A percentile compares a stretch with the other conserved stretches of the same genome.
phyloP scores from a whole-genome alignment of 2,113 vertebrate genomes.

The Numenius arquata region DNA sequence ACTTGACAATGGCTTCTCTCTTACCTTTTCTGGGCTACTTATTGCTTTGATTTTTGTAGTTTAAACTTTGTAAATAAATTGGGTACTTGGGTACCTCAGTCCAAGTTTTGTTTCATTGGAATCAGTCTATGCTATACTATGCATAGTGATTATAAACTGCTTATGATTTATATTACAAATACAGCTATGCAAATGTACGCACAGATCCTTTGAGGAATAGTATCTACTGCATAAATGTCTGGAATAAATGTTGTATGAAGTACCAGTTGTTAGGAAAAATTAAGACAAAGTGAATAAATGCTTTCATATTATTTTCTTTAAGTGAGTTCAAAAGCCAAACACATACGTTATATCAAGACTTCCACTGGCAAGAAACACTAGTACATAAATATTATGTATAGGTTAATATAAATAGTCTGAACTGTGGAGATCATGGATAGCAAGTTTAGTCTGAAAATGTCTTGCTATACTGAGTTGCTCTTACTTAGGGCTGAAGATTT shows the following conservation, averaged over 20 bases:
- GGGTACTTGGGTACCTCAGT: neutral
- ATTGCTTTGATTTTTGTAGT: neutral
- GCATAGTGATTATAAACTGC: neutral
- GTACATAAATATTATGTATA: neutral
- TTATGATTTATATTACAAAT: neutral
- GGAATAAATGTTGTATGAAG: neutral
- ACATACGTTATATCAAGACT: neutral
- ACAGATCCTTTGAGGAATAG: neutral
- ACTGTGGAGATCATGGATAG: neutral
- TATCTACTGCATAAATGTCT: neutral
- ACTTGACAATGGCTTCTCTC: neutral
- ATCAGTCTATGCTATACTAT: neutral
- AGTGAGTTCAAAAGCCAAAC: neutral
- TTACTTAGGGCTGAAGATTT: neutral
- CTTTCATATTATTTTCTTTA: neutral
- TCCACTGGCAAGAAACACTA: neutral
- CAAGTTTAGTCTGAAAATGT: slow-evolving; percentile 32
- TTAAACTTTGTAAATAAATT: neutral
- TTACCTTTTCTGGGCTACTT: neutral
- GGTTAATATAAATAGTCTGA: slow-evolving; percentile 33
- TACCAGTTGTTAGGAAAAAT: neutral
- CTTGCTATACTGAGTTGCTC: neutral
- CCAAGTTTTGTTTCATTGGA: neutral
- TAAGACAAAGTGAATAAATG: neutral
- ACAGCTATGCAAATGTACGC: neutral